Base-by-base conservation (phyloP, 2,113 vertebrate genomes). In the Calyptomena viridis region DNA sequence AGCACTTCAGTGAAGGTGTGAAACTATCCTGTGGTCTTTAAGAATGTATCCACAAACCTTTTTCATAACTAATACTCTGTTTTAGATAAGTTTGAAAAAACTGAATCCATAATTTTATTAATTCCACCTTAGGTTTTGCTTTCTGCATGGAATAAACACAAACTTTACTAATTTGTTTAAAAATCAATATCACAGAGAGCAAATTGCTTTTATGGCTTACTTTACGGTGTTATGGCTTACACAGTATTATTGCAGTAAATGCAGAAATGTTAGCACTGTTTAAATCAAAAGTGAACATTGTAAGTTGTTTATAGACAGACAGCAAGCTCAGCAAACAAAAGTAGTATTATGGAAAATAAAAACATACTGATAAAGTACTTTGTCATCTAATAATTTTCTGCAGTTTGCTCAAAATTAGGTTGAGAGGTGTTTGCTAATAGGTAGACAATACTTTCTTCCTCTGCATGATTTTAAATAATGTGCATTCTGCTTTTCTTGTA, bases 131-230 rank as follows among this genome's bases (percentile, higher is more conserved):
- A 90, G 13, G 14, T 88, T 81, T 90, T 78, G 3, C 68, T 91
- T 89, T 96, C 84, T 88, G 22, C 31, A 23, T 77, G 53, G 52
- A 77, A 86, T 84, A 95, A 77, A 28, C 69, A 95, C 17, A 88
- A 95, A 87, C 31, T 66, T 97, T 91, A 66, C 75, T 95, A 90
- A 97, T 95, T 95, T 95, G 85, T 96, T 97, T 97, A 76, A 95
- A 97, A 97, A 95, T 96, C 95, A 93, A 84, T 96, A 95, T 93
- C n/a, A 93, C 96, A 94, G 91, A 88, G 59, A 90, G 24, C 58
- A 97, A 97, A 95, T 95, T 95, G 88, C 80, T 97, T 97, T 96
- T 81, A 89, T 84, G 66, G 94, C 68, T 97, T 90, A 87, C 87
- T 95, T 95, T 95, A 92, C 0, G 1, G 63, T 91, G 44, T 93